Evolutionary conservation across 2,113 vertebrate species (phyloP), one percentile per base, ranked within the genome.

Genomic region (Chaetorhynchus papuensis): DNA sequence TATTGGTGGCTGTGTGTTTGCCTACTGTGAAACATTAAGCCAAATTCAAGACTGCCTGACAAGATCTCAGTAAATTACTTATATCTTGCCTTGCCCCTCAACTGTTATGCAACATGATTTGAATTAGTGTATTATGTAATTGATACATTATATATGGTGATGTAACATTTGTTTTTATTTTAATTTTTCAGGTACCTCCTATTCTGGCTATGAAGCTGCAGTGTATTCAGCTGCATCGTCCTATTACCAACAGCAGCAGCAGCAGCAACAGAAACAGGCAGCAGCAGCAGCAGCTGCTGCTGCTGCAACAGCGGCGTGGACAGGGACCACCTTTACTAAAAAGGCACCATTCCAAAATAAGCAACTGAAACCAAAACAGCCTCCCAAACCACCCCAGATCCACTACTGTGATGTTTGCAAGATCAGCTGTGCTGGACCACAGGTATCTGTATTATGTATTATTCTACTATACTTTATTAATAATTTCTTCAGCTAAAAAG

Each of bases 371-470:
- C 99, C 99, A 95, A 99, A 99, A 80, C 99, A 99, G 94, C 99
- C 99, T 27, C 99, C 99, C 63, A 99, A 99, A 95, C 99, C 99
- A 3, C 99, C 99, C 49, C 99, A 99, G 98, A 99, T 99, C 97
- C 99, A 99, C 97, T 99, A 99, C 96, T 99, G 99, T 96, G 99
- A 99, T 10, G 99, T 99, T 92, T 99, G 99, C 96, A 99, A 99
- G 98, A 99, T 99, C 98, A 99, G 99, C 98, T 99, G 99, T 98
- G 99, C 99, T 81, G 99, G 99, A 96, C 99, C 99, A 42, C 99
- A 99, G 99, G 99, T 99, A 96, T 93, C 95, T 91, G 50, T 35
- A 31, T 96, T 97, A 49, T 74, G 23, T 96, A 61, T 92, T 95
- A 74, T n/a, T 95, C 24, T 85, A 13, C 26, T 93, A 2, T 82